Conservation (phyloP, 2,797 vertebrate species). For the Melanotaenia trifasciata region DNA sequence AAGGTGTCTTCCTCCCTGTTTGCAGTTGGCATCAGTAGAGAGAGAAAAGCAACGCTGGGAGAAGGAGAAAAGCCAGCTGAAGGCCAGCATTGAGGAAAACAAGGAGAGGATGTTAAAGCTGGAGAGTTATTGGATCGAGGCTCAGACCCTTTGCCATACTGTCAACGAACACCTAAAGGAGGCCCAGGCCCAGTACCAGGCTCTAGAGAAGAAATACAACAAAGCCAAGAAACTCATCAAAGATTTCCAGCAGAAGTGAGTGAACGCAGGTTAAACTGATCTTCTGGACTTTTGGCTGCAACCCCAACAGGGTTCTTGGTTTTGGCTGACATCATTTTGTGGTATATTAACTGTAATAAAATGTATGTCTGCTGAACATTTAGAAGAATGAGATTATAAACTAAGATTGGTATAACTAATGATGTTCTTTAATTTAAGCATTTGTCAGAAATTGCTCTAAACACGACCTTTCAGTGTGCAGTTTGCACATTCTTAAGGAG, state of each 20-base stretch:
- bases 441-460: not conserved
- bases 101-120: conserved; percentile 98
- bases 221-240: conserved; percentile 99
- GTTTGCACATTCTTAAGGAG: not conserved
- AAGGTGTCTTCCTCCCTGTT: not conserved
- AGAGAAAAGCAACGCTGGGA: conserved; percentile 98
- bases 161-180: conserved; percentile 99
- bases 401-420: not conserved
- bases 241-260: conserved; percentile 99
- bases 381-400: not conserved
- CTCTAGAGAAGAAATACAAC: conserved; percentile 99
- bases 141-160: conserved; percentile 95
- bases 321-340: conserved; percentile 2
- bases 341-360: too few species aligned
- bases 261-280: not conserved
- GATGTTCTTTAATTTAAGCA: not conserved
- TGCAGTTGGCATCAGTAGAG: conserved; percentile 92
- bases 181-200: conserved; percentile 95
- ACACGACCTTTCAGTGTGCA: too few species aligned
- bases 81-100: conserved; percentile 98
- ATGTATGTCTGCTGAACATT: too few species aligned
- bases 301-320: not conserved
- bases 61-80: conserved; percentile 93
- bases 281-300: not conserved
- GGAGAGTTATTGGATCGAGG: conserved; percentile 99